Conservation (phyloP, 2,797 vertebrate species). For the Phrynocephalus guinanensis region DNA sequence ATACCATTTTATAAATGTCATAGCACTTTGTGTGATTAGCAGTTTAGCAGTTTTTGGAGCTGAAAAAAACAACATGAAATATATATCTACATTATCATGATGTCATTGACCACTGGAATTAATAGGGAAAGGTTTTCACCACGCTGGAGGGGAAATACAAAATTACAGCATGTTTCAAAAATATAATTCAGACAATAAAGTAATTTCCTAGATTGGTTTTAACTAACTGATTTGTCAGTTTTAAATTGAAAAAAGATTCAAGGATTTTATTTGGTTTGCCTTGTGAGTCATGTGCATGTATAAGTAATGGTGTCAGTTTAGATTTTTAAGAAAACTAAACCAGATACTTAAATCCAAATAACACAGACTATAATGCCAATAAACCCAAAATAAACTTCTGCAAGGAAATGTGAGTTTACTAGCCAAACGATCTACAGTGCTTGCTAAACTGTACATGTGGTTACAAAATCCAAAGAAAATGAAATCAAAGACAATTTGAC, state of each 20-base stretch:
- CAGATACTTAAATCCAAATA: conserved; percentile 56
- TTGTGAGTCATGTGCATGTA: conserved; percentile 67
- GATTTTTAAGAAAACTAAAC: conserved; percentile 65
- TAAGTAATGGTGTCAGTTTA: conserved; percentile 67
- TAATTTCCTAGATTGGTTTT: conserved; percentile 74
- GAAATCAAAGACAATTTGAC: conserved; percentile 33
- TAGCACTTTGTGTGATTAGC: conserved; percentile 73
- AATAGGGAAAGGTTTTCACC: conserved; percentile 59
- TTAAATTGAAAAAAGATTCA: conserved; percentile 65
- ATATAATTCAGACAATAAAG: conserved; percentile 75
- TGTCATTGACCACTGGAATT: conserved; percentile 72
- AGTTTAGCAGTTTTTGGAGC: conserved; percentile 62
- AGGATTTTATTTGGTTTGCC: conserved; percentile 68
- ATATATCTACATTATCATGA: conserved; percentile 65
- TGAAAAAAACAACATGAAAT: conserved; percentile 62
- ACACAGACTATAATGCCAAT: conserved; percentile 43
- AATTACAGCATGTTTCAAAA: conserved; percentile 71
- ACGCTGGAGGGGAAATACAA: conserved; percentile 62
- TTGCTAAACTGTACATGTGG: conserved; percentile 11
- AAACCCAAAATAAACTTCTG: conserved; percentile 31
- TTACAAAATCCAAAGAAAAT: background rate
- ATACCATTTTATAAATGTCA: conserved; percentile 74
- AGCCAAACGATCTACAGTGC: background rate
- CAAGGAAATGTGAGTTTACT: conserved; percentile 23
- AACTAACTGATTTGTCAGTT: conserved; percentile 71